Evolutionary conservation across 2,888 invertebrate genomes (phyloP).

Genomic region (Achlya flavicornis): DNA sequence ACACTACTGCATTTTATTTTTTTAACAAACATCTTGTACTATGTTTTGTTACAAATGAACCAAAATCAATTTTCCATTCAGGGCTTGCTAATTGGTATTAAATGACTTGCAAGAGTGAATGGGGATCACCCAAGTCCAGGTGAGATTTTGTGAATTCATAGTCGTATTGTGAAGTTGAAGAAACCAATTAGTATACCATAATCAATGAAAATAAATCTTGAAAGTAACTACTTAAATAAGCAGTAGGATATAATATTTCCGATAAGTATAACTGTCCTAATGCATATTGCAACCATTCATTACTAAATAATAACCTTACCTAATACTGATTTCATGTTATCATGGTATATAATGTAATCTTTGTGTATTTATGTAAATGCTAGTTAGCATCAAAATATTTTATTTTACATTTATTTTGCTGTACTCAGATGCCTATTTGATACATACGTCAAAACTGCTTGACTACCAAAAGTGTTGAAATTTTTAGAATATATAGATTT

Average conservation of each 20-base stretch:
- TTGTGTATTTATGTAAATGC: neutral
- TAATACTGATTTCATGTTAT: neutral
- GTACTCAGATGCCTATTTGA: too few relatives aligned
- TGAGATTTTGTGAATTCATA: slow-evolving; percentile 45
- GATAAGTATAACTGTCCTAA: neutral
- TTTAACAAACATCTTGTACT: neutral
- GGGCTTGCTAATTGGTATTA: slow-evolving; percentile 46
- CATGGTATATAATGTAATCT: neutral
- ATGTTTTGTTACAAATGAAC: slow-evolving; percentile 15
- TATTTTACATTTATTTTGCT: too few relatives aligned
- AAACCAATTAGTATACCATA: slow-evolving; percentile 59
- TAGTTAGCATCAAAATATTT: too few relatives aligned
- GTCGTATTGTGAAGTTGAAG: slow-evolving; percentile 48
- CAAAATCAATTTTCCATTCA: slow-evolving; percentile 37
- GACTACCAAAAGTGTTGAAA: too few relatives aligned
- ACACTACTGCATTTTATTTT: neutral
- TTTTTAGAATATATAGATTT: too few relatives aligned
- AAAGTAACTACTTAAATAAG: neutral
- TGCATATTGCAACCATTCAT: neutral
- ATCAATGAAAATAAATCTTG: neutral
- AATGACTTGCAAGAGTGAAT: slow-evolving; percentile 47
- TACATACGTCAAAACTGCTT: too few relatives aligned
- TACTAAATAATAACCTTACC: neutral
- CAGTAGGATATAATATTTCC: slow-evolving; percentile 3
- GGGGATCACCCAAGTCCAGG: slow-evolving; percentile 50